Conservation (phyloP, 2,113 vertebrate species). For the Megaceryle maxima region DNA sequence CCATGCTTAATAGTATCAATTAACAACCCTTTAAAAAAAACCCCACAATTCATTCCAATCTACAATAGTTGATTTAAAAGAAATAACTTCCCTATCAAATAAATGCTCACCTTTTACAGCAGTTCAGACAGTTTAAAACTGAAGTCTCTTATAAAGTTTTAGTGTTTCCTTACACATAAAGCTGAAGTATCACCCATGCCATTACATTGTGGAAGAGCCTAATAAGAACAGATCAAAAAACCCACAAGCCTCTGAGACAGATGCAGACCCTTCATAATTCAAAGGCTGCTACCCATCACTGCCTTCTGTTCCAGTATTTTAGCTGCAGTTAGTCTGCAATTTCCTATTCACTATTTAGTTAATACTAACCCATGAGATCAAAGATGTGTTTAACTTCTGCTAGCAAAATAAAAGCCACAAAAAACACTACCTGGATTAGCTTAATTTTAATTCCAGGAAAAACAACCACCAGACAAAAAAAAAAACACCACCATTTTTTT, state of each 20-base stretch:
- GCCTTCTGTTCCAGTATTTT: background rate
- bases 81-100: background rate
- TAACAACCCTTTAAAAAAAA: background rate
- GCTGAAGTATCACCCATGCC: background rate
- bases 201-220: background rate
- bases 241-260: background rate
- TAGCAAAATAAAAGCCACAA: background rate
- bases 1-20: background rate
- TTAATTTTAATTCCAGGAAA: accelerated
- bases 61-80: background rate
- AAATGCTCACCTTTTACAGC: background rate
- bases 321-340: background rate
- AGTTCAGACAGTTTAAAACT: background rate
- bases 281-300: background rate
- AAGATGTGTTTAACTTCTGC: background rate
- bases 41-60: background rate
- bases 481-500: no score
- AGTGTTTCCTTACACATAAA: background rate
- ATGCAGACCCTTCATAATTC: background rate
- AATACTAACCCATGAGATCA: background rate
- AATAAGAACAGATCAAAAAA: background rate
- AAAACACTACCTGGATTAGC: background rate
- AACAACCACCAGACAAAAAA: no score
- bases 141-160: background rate
- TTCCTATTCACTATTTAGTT: background rate